Percentiles rank a stretch among this genome's conserved stretches.
Conservation (phyloP, 1,140 invertebrate species). For the Tetragnatha versicolor region DNA sequence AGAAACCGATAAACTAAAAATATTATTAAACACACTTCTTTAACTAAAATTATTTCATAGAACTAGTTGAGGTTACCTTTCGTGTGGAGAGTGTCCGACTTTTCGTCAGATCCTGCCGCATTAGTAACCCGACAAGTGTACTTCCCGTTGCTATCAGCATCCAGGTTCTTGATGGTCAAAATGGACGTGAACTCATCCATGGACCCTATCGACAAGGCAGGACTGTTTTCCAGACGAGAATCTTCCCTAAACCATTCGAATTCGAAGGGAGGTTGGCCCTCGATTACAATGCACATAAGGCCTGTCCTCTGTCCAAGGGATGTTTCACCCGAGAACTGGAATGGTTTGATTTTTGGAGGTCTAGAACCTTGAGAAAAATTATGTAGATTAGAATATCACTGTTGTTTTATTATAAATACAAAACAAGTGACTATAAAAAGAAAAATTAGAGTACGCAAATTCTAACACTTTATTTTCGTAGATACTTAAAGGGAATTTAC, state of each 20-base stretch:
- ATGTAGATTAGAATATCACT: neutral
- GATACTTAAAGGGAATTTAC: too few species aligned
- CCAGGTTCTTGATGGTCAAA: conserved; percentile 35
- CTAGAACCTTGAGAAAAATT: neutral
- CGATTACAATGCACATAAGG: conserved; percentile 7
- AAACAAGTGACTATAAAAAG: neutral
- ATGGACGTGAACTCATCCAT: conserved; percentile 62
- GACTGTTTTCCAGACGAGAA: neutral
- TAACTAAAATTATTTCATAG: too few species aligned
- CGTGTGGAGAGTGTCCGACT: neutral
- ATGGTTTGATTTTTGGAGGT: conserved; percentile 30
- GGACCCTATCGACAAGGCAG: neutral
- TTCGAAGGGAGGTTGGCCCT: conserved; percentile 32
- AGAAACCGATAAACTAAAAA: too few species aligned
- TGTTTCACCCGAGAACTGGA: conserved; percentile 12
- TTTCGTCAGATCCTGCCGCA: conserved; percentile 21
- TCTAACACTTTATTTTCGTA: too few species aligned
- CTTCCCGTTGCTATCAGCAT: conserved; percentile 56
- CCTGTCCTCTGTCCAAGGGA: neutral
- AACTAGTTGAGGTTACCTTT: conserved; percentile 31
- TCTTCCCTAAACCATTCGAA: conserved; percentile 43
- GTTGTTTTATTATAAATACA: neutral
- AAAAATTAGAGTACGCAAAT: too few species aligned
- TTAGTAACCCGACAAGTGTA: conserved; percentile 58
- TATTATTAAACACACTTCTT: too few species aligned